Evolutionary conservation across 2,113 vertebrate species (phyloP).

Genomic region (Chunga burmeisteri): DNA sequence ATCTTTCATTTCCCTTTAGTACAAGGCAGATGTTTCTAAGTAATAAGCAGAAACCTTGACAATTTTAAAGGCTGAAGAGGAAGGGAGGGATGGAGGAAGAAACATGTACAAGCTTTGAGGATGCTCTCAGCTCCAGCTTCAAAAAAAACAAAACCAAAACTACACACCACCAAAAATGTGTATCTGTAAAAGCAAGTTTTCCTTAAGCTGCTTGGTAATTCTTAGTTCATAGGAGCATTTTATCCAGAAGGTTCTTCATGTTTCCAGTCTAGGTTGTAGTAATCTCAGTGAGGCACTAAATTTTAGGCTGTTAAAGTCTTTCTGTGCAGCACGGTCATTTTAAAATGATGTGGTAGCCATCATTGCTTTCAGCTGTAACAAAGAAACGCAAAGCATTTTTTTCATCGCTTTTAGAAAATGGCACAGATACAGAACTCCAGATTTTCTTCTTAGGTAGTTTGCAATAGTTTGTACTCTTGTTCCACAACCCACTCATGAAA

Average conservation of each 20-base stretch:
- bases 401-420: not conserved
- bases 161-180: slow-evolving; percentile 13
- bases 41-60: slow-evolving; percentile 17
- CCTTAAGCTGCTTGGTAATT: slow-evolving; percentile 23
- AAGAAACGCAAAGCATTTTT: slow-evolving; percentile 44
- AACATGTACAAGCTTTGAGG: not conserved
- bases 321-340: slow-evolving; percentile 77
- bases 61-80: slow-evolving; percentile 9
- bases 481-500: not conserved
- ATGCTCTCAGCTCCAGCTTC: slow-evolving; percentile 2
- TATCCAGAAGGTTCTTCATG: slow-evolving; percentile 44
- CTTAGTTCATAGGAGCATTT: slow-evolving; percentile 33
- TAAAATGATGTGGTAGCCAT: slow-evolving; percentile 88
- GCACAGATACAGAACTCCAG: not conserved
- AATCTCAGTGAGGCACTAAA: slow-evolving; percentile 52
- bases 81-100: not conserved
- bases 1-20: slow-evolving; percentile 43
- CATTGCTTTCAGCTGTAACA: slow-evolving; percentile 85
- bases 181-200: slow-evolving; percentile 27
- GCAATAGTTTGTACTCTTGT: not conserved
- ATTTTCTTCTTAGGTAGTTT: not conserved
- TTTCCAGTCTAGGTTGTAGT: slow-evolving; percentile 38
- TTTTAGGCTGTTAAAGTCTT: slow-evolving; percentile 15
- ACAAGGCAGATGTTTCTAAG: slow-evolving; percentile 35
- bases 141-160: not conserved